A percentile compares a stretch with the other conserved stretches of the same genome.
Conservation (phyloP, 37 sponge, comb jelly and placozoan genomes). For the Ianthella basta region DNA sequence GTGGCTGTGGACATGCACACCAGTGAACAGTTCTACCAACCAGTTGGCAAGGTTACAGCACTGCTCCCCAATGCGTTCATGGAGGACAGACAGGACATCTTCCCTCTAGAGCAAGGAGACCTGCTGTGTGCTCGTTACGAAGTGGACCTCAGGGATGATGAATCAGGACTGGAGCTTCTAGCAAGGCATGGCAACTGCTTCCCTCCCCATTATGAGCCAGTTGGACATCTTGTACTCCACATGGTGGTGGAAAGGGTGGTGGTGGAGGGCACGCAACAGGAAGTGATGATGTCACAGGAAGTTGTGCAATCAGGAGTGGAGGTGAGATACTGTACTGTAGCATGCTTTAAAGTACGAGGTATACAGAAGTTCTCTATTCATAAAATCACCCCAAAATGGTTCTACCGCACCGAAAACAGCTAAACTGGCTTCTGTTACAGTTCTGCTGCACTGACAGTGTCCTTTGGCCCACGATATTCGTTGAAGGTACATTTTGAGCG, state of each 20-base stretch:
- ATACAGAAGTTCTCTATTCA: too few relatives aligned
- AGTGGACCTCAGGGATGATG: neutral
- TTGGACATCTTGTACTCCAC: slow-evolving; percentile 59
- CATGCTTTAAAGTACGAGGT: too few relatives aligned
- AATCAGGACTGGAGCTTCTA: neutral
- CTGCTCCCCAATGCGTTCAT: slow-evolving; percentile 12
- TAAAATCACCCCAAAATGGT: too few relatives aligned
- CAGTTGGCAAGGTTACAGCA: slow-evolving; percentile 1
- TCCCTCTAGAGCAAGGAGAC: slow-evolving; percentile 50
- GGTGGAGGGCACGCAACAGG: neutral
- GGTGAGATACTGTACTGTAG: too few relatives aligned
- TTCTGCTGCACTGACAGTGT: too few relatives aligned
- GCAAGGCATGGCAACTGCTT: neutral
- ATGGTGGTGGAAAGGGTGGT: slow-evolving; percentile 45
- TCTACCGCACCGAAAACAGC: too few relatives aligned
- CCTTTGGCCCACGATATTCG: too few relatives aligned
- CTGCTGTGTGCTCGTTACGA: slow-evolving; percentile 74
- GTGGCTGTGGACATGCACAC: too few relatives aligned
- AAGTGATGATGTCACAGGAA: too few relatives aligned
- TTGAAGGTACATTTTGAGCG: too few relatives aligned
- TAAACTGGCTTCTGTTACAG: too few relatives aligned
- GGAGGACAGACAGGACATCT: slow-evolving; percentile 6
- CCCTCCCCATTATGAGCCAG: neutral
- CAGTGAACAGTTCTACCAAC: neutral
- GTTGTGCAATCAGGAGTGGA: too few relatives aligned